phyloP scores from a whole-genome alignment of 2,797 vertebrate species.

The Spheniscus humboldti region DNA sequence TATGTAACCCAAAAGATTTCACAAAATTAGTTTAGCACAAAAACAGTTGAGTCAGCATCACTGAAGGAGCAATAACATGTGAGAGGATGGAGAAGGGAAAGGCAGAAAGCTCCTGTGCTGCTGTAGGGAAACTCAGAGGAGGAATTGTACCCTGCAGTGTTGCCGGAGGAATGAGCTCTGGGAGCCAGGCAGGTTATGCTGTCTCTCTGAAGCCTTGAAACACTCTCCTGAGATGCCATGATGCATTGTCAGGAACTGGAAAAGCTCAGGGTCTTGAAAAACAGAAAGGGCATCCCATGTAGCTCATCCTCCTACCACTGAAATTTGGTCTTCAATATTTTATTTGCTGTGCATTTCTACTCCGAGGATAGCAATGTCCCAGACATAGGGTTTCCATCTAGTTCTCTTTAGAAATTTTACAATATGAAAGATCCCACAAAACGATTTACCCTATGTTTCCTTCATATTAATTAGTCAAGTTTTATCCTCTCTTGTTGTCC shows the following conservation, averaged over 20 bases:
- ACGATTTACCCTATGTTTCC: not conserved
- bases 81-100: not conserved
- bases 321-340: not conserved
- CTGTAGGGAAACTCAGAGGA: not conserved
- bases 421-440: not conserved
- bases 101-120: not conserved
- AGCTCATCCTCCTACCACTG: not conserved
- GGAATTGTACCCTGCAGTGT: not conserved
- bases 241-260: not conserved
- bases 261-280: not conserved
- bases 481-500: not conserved
- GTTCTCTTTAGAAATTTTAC: not conserved
- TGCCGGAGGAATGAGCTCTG: not conserved
- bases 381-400: not conserved
- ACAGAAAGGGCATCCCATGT: not conserved
- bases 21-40: not conserved
- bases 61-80: not conserved
- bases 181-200: not conserved
- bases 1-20: slow-evolving; percentile 9
- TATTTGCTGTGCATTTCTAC: not conserved
- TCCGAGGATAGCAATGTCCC: not conserved
- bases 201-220: not conserved
- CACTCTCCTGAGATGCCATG: not conserved
- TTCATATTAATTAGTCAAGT: not conserved
- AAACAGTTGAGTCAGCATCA: slow-evolving; percentile 43